These are phyloP conservation scores for Ectobius pallidus DNA, from an alignment of 2,888 invertebrate genomes.

Conservation along the genomic window DNA sequence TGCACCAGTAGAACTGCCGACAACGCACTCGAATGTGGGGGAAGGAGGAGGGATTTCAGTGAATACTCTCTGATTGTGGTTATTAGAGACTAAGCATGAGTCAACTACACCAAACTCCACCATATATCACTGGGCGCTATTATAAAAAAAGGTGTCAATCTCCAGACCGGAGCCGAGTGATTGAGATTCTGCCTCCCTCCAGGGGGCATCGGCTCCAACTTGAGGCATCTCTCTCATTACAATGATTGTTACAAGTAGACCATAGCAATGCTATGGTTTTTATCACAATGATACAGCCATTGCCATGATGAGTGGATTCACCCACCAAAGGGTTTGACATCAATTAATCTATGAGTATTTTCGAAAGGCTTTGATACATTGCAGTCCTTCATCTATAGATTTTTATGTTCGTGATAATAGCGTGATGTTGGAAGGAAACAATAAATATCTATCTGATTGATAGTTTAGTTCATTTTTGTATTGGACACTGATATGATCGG, in stretches of 20 bases:
- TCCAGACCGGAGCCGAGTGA: not conserved
- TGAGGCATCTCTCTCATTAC: not conserved
- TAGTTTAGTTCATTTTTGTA: too few relatives aligned
- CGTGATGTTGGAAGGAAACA: too few relatives aligned
- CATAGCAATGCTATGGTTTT: too few relatives aligned
- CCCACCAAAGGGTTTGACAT: constrained; percentile 32
- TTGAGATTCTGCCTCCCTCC: not conserved
- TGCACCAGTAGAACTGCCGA: too few relatives aligned
- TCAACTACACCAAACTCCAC: not conserved
- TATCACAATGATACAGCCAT: too few relatives aligned
- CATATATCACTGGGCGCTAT: constrained; percentile 4
- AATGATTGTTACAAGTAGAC: constrained; percentile 10
- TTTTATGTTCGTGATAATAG: too few relatives aligned
- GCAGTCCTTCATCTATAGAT: too few relatives aligned
- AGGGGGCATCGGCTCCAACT: constrained; percentile 16
- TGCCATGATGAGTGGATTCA: constrained; percentile 19
- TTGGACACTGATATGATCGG: too few relatives aligned
- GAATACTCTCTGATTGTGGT: not conserved
- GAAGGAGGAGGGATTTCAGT: not conserved
- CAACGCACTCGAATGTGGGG: too few relatives aligned
- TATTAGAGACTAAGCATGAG: constrained; percentile 9
- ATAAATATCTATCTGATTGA: too few relatives aligned
- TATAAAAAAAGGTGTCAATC: too few relatives aligned
- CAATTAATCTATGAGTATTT: constrained; percentile 34
- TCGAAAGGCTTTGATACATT: too few relatives aligned